A percentile compares a stretch with the other conserved stretches of the same genome.
phyloP scores from a whole-genome alignment of 2,888 invertebrate species.

The Clepsis dumicolana region DNA sequence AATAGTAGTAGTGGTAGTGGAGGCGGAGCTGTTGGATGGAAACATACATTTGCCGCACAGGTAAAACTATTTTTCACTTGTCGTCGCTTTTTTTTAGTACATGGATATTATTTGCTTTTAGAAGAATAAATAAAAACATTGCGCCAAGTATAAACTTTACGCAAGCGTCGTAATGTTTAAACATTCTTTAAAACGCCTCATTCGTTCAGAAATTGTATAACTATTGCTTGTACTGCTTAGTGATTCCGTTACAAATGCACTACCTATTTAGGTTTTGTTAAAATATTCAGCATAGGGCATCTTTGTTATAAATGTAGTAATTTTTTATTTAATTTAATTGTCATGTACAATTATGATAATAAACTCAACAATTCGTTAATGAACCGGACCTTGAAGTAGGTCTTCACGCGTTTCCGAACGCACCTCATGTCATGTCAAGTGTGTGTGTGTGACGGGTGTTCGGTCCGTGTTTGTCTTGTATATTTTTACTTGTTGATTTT shows the following conservation, averaged over 20 bases:
- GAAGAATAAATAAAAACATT: no score
- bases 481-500: constrained; percentile 82
- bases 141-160: not conserved
- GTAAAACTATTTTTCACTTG: no score
- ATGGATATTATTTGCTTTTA: no score
- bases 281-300: not conserved
- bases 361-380: not conserved
- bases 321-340: not conserved
- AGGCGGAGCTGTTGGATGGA: no score
- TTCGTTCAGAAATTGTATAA: constrained; percentile 11
- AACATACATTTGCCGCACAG: no score
- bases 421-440: constrained; percentile 56
- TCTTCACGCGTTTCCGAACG: constrained; percentile 54
- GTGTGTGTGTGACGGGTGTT: constrained; percentile 74
- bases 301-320: not conserved
- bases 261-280: not conserved
- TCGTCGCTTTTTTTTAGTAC: no score
- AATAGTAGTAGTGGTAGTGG: no score
- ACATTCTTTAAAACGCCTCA: constrained; percentile 6
- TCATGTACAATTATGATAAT: not conserved
- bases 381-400: constrained; percentile 43
- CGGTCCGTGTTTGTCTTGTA: constrained; percentile 72
- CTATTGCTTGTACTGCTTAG: not conserved
- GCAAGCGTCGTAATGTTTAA: not conserved
- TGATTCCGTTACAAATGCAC: not conserved